phyloP scores from a whole-genome alignment of 2,113 vertebrate species.

The Apteryx mantelli region DNA sequence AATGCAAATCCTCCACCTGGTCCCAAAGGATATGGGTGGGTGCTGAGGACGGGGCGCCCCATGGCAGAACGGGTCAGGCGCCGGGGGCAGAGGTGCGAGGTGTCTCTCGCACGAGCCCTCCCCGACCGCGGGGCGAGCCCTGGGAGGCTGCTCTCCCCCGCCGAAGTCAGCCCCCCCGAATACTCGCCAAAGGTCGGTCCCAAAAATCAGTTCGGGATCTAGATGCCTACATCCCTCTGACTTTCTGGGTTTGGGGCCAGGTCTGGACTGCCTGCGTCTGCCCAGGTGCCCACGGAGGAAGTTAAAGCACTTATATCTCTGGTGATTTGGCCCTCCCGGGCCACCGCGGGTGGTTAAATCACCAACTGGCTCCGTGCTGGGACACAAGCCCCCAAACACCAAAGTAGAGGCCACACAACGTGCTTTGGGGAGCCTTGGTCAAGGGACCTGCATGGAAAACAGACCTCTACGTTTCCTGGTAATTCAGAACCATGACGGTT shows the following conservation, averaged over 20 bases:
- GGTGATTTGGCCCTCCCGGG: background rate
- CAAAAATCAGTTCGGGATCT: background rate
- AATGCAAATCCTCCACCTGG: background rate
- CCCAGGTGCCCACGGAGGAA: background rate
- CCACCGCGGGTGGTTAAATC: background rate
- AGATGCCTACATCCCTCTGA: background rate
- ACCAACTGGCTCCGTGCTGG: background rate
- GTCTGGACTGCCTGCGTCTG: background rate
- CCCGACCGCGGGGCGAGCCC: background rate
- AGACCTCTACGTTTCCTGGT: background rate
- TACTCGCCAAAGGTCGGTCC: rapidly evolving
- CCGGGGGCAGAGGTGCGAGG: background rate
- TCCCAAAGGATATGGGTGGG: background rate
- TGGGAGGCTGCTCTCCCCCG: background rate
- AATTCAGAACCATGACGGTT: background rate
- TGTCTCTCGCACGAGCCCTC: background rate
- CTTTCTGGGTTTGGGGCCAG: background rate
- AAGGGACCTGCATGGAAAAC: background rate
- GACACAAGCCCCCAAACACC: background rate
- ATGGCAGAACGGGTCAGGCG: background rate
- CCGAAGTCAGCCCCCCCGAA: background rate
- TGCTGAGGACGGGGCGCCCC: background rate
- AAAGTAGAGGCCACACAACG: rapidly evolving
- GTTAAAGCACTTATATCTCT: background rate
- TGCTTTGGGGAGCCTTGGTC: background rate